A percentile compares a stretch with the other conserved stretches of the same genome.
Evolutionary conservation across 2,888 invertebrate genomes (phyloP).

Genomic region (Chromoteleia sp.): DNA sequence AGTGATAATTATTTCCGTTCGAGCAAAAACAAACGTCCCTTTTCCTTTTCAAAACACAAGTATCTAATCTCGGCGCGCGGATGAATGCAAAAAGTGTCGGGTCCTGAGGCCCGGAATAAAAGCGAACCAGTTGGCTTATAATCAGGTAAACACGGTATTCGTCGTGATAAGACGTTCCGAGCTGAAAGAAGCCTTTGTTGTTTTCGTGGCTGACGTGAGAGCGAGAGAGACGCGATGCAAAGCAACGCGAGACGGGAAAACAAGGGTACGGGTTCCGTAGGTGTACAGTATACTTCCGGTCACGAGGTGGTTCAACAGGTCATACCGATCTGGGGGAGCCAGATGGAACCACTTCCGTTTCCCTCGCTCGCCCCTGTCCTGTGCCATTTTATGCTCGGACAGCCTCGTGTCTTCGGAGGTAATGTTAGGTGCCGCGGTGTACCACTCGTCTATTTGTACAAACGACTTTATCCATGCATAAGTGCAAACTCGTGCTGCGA

Average conservation of each 20-base stretch:
- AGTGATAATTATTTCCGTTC: constrained; percentile 32
- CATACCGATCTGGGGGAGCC: constrained; percentile 83
- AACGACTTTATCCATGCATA: constrained; percentile 33
- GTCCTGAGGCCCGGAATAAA: constrained; percentile 20
- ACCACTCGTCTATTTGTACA: constrained; percentile 38
- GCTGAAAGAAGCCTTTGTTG: constrained; percentile 81
- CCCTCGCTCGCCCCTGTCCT: constrained; percentile 68
- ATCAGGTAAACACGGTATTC: constrained; percentile 67
- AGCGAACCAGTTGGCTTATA: constrained; percentile 50
- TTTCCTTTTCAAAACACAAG: constrained; percentile 21
- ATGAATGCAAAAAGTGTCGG: constrained; percentile 38
- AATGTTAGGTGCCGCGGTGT: constrained; percentile 47
- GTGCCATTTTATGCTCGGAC: constrained; percentile 72
- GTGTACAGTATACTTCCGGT: constrained; percentile 83
- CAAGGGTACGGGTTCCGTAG: constrained; percentile 76
- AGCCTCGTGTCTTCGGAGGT: constrained; percentile 65
- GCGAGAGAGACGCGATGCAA: constrained; percentile 53
- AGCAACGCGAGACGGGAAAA: constrained; percentile 42
- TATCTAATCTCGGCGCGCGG: constrained; percentile 52
- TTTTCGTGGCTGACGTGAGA: constrained; percentile 72
- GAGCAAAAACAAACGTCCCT: constrained; percentile 12
- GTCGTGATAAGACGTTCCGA: constrained; percentile 77
- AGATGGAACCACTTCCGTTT: constrained; percentile 84
- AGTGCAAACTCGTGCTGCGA: constrained; percentile 47
- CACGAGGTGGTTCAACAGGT: constrained; percentile 85